Percentiles rank a stretch among this genome's conserved stretches.
These are phyloP conservation scores for Leucoraja ocellata DNA, from an alignment of 2,797 vertebrate genomes.

Conservation along the genomic window DNA sequence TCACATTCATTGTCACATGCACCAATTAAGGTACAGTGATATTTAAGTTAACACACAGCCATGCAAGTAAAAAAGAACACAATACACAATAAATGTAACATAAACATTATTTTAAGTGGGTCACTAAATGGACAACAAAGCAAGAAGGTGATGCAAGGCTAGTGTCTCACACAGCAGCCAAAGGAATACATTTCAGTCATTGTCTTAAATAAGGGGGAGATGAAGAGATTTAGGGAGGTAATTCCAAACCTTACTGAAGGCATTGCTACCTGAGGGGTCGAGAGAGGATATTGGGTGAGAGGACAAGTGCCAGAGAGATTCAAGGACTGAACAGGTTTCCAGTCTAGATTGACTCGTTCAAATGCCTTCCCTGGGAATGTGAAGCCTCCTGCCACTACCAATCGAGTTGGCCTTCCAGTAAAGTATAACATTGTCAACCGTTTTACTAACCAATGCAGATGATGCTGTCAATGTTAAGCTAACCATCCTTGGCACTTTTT, in stretches of 20 bases:
- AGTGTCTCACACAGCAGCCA: not conserved
- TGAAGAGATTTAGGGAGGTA: not conserved
- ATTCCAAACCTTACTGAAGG: not conserved
- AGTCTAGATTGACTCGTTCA: not conserved
- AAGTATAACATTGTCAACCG: not conserved
- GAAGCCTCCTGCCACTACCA: not conserved
- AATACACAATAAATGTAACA: too few species aligned
- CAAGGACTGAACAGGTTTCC: not conserved
- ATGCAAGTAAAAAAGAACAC: too few species aligned
- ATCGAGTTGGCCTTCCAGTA: not conserved
- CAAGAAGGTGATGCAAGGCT: not conserved
- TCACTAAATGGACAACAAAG: not conserved
- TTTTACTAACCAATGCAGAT: too few species aligned
- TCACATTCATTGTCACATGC: too few species aligned
- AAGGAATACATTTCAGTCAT: not conserved
- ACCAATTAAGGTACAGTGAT: too few species aligned
- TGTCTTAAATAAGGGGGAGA: not conserved
- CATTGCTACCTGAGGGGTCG: not conserved
- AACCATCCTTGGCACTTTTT: too few species aligned
- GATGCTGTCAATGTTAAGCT: too few species aligned
- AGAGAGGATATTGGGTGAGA: too few species aligned
- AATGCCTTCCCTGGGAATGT: not conserved
- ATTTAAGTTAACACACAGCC: too few species aligned
- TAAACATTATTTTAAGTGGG: not conserved
- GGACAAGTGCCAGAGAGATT: not conserved